Evolutionary conservation across 2,113 vertebrate genomes (phyloP).

Genomic region (Lophius piscatorius): DNA sequence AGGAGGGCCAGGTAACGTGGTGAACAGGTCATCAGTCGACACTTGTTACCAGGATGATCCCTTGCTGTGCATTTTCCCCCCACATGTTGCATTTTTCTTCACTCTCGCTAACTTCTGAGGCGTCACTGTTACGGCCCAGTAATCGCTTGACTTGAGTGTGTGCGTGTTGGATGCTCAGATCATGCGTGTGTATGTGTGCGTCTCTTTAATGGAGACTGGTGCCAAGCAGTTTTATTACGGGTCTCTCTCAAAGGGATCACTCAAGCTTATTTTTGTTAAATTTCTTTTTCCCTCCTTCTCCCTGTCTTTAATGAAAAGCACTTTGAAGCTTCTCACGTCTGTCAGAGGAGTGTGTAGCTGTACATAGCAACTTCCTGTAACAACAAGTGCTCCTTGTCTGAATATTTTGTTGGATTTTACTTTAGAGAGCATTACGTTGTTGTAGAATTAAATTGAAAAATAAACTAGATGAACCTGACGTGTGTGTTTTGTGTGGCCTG

Average conservation of each 20-base stretch:
- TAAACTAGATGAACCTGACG: conserved; percentile 69
- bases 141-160: conserved; percentile 27
- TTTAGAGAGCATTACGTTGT: conserved; percentile 77
- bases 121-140: conserved; percentile 57
- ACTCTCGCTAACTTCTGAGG: conserved; percentile 30
- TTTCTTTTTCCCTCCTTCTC: not conserved
- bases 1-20: not conserved
- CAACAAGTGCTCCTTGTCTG: conserved; percentile 78
- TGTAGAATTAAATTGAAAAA: conserved; percentile 76
- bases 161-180: conserved; percentile 17
- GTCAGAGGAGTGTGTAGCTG: conserved; percentile 73
- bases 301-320: conserved; percentile 58
- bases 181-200: conserved; percentile 12
- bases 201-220: conserved; percentile 60
- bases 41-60: conserved; percentile 23
- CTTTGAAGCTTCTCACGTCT: conserved; percentile 70
- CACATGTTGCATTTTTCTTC: conserved; percentile 18
- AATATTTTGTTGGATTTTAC: conserved; percentile 75
- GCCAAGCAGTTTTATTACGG: conserved; percentile 72
- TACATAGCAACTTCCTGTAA: conserved; percentile 77
- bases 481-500: too few species aligned
- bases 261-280: conserved; percentile 52
- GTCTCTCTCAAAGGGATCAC: conserved; percentile 73
- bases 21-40: conserved; percentile 1
- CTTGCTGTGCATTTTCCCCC: conserved; percentile 12